These are phyloP conservation scores for Cancer borealis DNA, from an alignment of 2,888 invertebrate genomes.

Conservation along the genomic window DNA sequence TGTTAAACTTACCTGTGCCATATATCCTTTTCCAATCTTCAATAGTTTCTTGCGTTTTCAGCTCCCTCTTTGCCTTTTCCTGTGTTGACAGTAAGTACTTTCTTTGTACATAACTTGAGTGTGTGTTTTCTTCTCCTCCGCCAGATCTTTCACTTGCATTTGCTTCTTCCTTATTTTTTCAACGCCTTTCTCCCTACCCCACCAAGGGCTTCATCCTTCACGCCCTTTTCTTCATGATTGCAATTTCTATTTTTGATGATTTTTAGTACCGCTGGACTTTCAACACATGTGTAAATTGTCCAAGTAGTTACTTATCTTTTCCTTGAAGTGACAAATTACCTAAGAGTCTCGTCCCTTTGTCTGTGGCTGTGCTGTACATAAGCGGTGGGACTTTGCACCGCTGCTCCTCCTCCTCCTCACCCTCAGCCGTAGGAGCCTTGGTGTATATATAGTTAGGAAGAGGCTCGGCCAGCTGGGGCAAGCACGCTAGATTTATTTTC, in stretches of 20 bases:
- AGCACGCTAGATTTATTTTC: neutral
- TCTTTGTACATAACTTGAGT: neutral
- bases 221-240: neutral
- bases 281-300: neutral
- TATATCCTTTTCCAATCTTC: neutral
- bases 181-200: neutral
- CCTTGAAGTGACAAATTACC: neutral
- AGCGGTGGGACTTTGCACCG: neutral
- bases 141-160: too few relatives aligned
- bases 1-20: neutral
- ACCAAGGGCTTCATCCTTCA: neutral
- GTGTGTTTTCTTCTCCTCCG: too few relatives aligned
- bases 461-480: neutral
- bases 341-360: neutral
- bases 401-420: neutral
- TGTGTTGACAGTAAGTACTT: neutral
- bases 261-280: neutral
- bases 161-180: neutral
- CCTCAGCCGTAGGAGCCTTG: neutral
- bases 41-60: neutral
- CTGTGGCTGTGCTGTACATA: slow-evolving; percentile 8
- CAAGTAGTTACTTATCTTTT: neutral
- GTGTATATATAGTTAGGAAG: neutral
- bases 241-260: neutral
- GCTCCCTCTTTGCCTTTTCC: neutral